Conservation (phyloP, 2,113 vertebrate species). For the Vulpes ferrilata region DNA sequence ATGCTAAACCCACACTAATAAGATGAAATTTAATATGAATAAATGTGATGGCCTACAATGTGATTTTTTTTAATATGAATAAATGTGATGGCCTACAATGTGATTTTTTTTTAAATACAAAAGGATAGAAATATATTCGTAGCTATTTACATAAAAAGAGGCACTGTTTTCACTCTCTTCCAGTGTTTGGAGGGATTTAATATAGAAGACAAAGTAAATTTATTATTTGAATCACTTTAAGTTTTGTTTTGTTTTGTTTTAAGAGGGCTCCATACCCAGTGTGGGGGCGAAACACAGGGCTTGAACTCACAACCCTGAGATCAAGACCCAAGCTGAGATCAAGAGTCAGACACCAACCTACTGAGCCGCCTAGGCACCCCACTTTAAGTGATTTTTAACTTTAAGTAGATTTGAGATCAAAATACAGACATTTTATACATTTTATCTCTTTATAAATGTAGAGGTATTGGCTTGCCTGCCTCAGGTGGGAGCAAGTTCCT, state of each 20-base stretch:
- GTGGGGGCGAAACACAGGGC: not conserved
- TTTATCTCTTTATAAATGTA: too few relatives aligned
- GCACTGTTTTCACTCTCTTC: not conserved
- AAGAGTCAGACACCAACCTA: not conserved
- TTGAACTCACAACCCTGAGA: not conserved
- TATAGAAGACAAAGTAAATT: not conserved
- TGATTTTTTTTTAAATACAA: not conserved
- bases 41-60: not conserved
- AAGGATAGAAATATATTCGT: not conserved
- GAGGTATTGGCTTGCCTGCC: not conserved
- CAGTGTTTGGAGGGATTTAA: not conserved
- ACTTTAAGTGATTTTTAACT: constrained; percentile 4
- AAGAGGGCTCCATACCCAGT: not conserved
- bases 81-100: not conserved
- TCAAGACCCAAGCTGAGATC: not conserved
- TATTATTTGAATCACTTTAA: not conserved
- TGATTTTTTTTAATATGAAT: constrained; percentile 1
- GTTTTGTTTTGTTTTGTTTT: not conserved
- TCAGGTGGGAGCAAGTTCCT: not conserved
- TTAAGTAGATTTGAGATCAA: not conserved
- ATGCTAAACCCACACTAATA: not conserved
- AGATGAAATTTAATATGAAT: constrained; percentile 28
- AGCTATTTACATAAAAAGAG: not conserved
- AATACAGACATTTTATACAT: not conserved
- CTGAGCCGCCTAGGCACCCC: not conserved